Evolutionary conservation across 2,797 vertebrate genomes (phyloP), one percentile per base, ranked within the genome.

Genomic region (Rhyacichthys aspro): DNA sequence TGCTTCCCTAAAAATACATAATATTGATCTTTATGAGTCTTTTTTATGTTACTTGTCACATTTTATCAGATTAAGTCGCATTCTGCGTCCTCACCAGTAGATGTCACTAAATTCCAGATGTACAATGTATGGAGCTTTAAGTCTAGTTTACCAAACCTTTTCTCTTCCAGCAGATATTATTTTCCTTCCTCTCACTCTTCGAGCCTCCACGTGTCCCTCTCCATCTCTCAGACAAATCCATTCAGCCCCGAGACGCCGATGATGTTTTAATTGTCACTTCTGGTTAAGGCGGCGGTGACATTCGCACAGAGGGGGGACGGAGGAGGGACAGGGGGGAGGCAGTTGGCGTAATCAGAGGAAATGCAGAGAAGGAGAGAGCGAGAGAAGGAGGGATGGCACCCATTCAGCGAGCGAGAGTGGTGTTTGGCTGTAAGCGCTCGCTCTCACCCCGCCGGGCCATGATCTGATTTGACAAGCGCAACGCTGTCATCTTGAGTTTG

Each of bases 391-490:
- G 72, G 59, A 82, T 87, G 87, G 84, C 84, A 84, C 64, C 79
- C 77, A 70, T 85, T 85, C 86, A 88, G 81, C 62, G 69, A 53
- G 68, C 72, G 71, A 80, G 84, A 85, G 84, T 83, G 59, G 60
- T 80, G 60, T 86, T 89, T 87, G 84, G 84, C 88, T 89, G 69
- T 50, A 61, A 86, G 84, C 86, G 45, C 65, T 57, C 73, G 62
- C 60, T 68, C 80, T 83, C 76, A 72, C 82, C 83, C 90, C 57
- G 70, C 70, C 59, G 72, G 83, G 86, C 78, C 84, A 81, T 91
- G 90, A 92, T 92, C 87, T 87, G 90, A 90, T 92, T 88, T 90
- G 91, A 93, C 90, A 92, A 90, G 90, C 77, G 68, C 80, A 72
- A 48, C 71, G 74, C 89, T 92, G 92, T 93, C 90, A 90, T 91